Percentiles rank a stretch among this genome's conserved stretches.
Evolutionary conservation across 2,888 invertebrate genomes (phyloP).

Genomic region (Chirona hameri): DNA sequence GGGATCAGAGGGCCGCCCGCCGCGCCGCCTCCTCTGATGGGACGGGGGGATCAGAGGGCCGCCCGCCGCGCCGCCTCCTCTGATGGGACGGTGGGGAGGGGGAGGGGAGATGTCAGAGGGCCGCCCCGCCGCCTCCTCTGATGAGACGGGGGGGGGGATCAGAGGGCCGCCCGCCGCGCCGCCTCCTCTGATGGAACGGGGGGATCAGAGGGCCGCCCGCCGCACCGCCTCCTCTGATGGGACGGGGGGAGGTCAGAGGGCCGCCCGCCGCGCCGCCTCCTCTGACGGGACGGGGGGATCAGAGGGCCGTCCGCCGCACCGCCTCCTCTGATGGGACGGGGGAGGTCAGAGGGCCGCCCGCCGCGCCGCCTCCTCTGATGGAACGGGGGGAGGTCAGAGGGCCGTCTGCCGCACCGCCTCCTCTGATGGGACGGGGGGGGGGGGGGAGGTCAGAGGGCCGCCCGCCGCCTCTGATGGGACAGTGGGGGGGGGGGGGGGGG

Average conservation of each 20-base stretch:
- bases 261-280: slow-evolving; percentile 67
- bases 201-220: slow-evolving; percentile 63
- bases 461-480: slow-evolving; percentile 59
- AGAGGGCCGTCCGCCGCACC: slow-evolving; percentile 73
- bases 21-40: slow-evolving; percentile 55
- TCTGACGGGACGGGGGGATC: slow-evolving; percentile 42
- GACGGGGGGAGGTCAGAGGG: slow-evolving; percentile 45
- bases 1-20: slow-evolving; percentile 64
- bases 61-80: slow-evolving; percentile 66
- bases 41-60: slow-evolving; percentile 50
- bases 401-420: slow-evolving; percentile 70
- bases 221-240: slow-evolving; percentile 55
- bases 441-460: slow-evolving; percentile 59
- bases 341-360: slow-evolving; percentile 63
- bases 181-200: slow-evolving; percentile 45
- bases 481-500: too few relatives aligned
- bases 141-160: not conserved
- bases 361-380: slow-evolving; percentile 55
- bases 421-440: slow-evolving; percentile 42
- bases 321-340: slow-evolving; percentile 45
- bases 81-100: slow-evolving; percentile 22
- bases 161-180: slow-evolving; percentile 73
- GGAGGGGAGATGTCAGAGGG: too few relatives aligned
- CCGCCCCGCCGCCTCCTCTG: slow-evolving; percentile 61
- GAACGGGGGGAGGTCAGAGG: not conserved